phyloP scores from a whole-genome alignment of 2,888 invertebrate species.

The Xanthia icteritia region DNA sequence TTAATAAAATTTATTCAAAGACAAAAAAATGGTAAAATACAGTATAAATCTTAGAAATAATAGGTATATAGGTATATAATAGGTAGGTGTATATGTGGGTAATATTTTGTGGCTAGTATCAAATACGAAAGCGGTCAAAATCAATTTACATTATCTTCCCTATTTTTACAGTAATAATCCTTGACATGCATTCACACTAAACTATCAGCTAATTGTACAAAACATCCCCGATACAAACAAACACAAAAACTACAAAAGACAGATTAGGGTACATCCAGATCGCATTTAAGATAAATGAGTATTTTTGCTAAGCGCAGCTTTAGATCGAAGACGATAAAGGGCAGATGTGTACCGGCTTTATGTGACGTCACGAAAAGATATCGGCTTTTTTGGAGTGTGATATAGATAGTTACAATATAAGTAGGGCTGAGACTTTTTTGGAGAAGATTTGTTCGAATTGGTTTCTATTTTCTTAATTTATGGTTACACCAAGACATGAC shows the following conservation, averaged over 20 bases:
- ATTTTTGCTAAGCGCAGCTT: constrained; percentile 89
- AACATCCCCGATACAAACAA: constrained; percentile 84
- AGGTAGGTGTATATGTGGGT: too few species aligned
- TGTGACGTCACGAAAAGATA: constrained; percentile 72
- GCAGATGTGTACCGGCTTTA: constrained; percentile 84
- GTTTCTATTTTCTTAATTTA: background rate
- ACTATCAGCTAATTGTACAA: constrained; percentile 88
- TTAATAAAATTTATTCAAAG: too few species aligned
- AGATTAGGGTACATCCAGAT: constrained; percentile 89
- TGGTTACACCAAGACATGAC: background rate
- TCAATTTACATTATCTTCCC: constrained; percentile 32
- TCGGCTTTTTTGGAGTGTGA: constrained; percentile 15
- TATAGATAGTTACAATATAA: constrained; percentile 5
- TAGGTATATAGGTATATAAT: too few species aligned
- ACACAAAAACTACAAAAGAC: constrained; percentile 84
- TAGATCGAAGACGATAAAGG: constrained; percentile 85
- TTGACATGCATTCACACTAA: constrained; percentile 81
- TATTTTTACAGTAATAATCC: constrained; percentile 58
- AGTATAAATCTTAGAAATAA: too few species aligned
- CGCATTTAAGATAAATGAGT: constrained; percentile 89
- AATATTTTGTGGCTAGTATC: background rate
- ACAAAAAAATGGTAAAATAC: too few species aligned
- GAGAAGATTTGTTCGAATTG: background rate
- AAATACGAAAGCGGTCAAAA: constrained; percentile 22
- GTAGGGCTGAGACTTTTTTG: background rate